Base-by-base conservation (phyloP, 2,113 vertebrate species). In the Rallus limicola region DNA sequence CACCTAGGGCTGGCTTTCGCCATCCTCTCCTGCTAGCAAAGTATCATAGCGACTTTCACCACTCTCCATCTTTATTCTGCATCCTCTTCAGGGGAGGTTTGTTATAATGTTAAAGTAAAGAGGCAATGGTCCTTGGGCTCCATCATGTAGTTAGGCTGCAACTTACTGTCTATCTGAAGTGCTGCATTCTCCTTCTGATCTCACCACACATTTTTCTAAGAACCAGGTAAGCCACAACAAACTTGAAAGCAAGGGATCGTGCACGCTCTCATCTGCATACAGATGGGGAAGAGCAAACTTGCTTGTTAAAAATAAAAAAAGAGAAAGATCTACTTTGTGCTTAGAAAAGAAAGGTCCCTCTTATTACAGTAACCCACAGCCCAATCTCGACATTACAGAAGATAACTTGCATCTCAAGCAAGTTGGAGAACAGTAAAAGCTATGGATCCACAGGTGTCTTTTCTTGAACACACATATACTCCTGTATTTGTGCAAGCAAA, bases 1-100 rank as follows among this genome's bases (percentile, higher is more conserved):
- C 25, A 3, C 1, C 0, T 1, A 11, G 62, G 24, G 23, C 63
- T 46, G 9, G 53, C 34, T 64, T 40, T 26, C 14, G 11, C 44
- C 55, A 65, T 65, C n/a, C 40, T 48, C 44, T 42, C 79, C 58
- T 40, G 11, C n/a, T 74, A 13, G 18, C 62, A 13, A 68, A 78
- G 11, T 6, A 67, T 19, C 42, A 42, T 11, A 68, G 13, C 5
- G 46, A 69, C 69, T 74, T 90, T 65, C 52, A 80, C 17, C 36
- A 63, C 31, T 12, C 67, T 46, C 52, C 31, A 28, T 19, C 53
- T 83, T 33, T 70, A 38, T 38, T 81, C 50, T 52, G 31, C n/a
- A 77, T 14, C 20, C 9, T 74, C 42, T 84, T 46, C 16, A 20
- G 69, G 25, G 6, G 18, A 48, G 6, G 0, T 64, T 42, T 60